Evolutionary conservation across 64 coral and sea anemone genomes (phyloP), one percentile per base, ranked within the genome.

Genomic region (Montipora foliosa): DNA sequence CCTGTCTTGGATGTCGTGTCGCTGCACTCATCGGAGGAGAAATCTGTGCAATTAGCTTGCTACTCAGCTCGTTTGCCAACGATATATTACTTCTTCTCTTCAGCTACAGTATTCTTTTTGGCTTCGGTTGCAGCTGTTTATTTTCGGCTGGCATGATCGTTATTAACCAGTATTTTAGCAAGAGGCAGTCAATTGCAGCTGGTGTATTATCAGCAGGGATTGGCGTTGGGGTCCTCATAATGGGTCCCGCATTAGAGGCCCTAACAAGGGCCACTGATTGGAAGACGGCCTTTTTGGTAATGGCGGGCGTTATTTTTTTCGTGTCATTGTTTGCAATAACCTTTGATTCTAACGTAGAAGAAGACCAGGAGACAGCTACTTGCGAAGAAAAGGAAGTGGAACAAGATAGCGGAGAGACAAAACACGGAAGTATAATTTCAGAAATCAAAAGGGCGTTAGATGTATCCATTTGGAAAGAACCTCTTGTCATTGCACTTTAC

Each of bases 381-480:
- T 10, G 45, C 17, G 17, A 22, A 70, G 82, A 51, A 17, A 6
- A 68, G 29, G 22, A 84, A 12, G 10, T 47, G 25, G 61, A 19
- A 47, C 1, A 69, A 10, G 8, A 11, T 15, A 71, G 8, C 5
- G 4, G 2, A 71, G 20, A 71, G 20, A 71, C 5, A 71, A 24
- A 71, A 71, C 3, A 24, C 0, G 68, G 14, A 71, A 71, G 19
- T 1, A 24, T 21, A 21, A 9, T 71, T 24, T 21, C 68, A 21
- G 14, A 71, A 71, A 71, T 71, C 19, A 20, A 71, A 11, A 90
- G 19, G 20, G 62, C 20, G 24, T 20, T 88, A 6, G 83, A 88
- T 48, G n/a, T 93, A 6, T 88, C 92, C 3, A 66, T 93, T 59
- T 93, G 92, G 92, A 93, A 75, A 49, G 77, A 88, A n/a, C 92